phyloP scores from a whole-genome alignment of 2,113 vertebrate species.

The Sturnus vulgaris region DNA sequence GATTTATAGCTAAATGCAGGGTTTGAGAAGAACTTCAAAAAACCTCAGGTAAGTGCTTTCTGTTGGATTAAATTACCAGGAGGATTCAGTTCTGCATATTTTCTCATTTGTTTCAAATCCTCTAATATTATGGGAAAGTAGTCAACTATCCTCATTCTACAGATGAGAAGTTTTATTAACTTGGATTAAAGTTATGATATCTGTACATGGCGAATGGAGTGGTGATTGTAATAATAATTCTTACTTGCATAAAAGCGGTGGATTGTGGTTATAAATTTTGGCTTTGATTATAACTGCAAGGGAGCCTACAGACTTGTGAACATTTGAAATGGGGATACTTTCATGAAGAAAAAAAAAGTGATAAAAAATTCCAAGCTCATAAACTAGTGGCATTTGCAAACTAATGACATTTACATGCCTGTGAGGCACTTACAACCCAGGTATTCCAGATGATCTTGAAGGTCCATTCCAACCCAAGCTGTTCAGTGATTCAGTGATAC shows the following conservation, averaged over 20 bases:
- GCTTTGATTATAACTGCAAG: background rate
- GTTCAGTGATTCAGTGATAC: background rate
- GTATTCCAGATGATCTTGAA: background rate
- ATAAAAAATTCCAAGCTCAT: background rate
- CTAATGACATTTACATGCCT: background rate
- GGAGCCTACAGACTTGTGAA: background rate
- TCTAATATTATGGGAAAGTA: background rate
- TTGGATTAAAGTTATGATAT: slow-evolving; percentile 14
- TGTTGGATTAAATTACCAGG: background rate
- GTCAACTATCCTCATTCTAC: background rate
- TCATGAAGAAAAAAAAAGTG: background rate
- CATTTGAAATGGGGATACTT: background rate
- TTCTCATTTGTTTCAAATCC: background rate
- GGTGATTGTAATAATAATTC: background rate
- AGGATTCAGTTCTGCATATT: background rate
- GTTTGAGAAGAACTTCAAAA: background rate
- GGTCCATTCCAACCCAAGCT: background rate
- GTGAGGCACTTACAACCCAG: background rate
- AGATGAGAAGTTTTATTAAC: slow-evolving; percentile 32
- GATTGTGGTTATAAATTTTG: slow-evolving; percentile 4
- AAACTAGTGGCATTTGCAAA: background rate
- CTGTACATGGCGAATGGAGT: background rate
- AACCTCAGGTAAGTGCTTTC: background rate
- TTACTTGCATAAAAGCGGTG: background rate
- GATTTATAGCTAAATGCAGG: background rate